Evolutionary conservation across 2,888 invertebrate genomes (phyloP).

Genomic region (Zygothrica quintamaculata): DNA sequence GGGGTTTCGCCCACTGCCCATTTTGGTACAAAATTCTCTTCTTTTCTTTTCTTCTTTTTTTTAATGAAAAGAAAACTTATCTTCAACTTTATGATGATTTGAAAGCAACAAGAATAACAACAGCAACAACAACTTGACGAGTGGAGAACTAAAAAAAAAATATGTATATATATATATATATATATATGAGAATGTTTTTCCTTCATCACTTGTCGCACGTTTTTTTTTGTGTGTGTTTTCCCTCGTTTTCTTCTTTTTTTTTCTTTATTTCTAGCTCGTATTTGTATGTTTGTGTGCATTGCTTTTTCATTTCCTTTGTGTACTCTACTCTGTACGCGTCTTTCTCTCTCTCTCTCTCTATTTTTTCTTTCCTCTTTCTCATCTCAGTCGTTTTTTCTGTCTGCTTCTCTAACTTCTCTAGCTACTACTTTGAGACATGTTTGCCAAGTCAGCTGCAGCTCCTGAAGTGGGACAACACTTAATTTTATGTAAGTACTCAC

Average conservation of each 20-base stretch:
- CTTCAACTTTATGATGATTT: constrained; percentile 81
- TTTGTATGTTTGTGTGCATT: constrained; percentile 68
- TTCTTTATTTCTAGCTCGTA: constrained; percentile 44
- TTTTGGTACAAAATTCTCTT: constrained; percentile 39
- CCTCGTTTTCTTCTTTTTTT: constrained; percentile 4
- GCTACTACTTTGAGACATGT: constrained; percentile 60
- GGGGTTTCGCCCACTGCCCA: constrained; percentile 25
- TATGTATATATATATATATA: background rate
- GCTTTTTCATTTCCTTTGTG: constrained; percentile 79
- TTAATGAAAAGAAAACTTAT: constrained; percentile 80
- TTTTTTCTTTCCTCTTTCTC: background rate
- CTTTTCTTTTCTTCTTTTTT: constrained; percentile 38
- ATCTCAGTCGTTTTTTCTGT: constrained; percentile 7
- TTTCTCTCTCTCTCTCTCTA: background rate
- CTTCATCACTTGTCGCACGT: constrained; percentile 69
- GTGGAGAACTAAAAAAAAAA: constrained; percentile 20
- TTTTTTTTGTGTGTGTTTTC: constrained; percentile 3
- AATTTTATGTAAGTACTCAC: constrained; percentile 81
- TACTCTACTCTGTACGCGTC: too few relatives aligned
- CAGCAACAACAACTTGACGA: constrained; percentile 50
- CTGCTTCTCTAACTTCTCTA: background rate
- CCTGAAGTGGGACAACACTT: constrained; percentile 78
- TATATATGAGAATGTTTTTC: constrained; percentile 58
- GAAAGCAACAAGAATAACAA: constrained; percentile 60
- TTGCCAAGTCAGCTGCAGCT: constrained; percentile 74